phyloP scores from a whole-genome alignment of 2,113 vertebrate genomes.

The Acanthisitta chloris region DNA sequence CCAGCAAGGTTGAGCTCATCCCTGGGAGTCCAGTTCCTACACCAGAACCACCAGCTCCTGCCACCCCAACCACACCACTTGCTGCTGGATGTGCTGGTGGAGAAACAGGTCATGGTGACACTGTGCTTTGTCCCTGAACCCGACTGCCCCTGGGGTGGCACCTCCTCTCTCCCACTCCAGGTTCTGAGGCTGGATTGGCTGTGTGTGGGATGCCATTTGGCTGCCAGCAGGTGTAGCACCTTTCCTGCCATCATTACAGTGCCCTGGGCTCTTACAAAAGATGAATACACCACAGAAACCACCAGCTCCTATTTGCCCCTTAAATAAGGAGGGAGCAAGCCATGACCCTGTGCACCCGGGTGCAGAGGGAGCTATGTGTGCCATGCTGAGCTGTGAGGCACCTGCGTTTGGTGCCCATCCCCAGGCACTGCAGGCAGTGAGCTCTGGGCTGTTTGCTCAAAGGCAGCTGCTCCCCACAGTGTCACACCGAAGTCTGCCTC shows the following conservation, averaged over 20 bases:
- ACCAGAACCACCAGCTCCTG: not conserved
- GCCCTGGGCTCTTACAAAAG: not conserved
- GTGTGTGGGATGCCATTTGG: not conserved
- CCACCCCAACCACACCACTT: rapidly evolving
- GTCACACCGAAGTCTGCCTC: not conserved
- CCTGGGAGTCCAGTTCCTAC: not conserved
- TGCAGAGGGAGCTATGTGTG: not conserved
- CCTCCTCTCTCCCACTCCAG: not conserved
- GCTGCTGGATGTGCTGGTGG: not conserved
- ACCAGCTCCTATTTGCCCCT: not conserved
- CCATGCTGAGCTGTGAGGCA: not conserved
- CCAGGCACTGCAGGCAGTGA: not conserved
- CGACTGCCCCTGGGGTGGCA: not conserved
- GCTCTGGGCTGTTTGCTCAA: not conserved
- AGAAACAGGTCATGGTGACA: not conserved
- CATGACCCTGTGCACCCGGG: rapidly evolving
- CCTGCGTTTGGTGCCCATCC: not conserved
- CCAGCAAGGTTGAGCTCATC: not conserved
- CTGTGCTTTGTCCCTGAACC: rapidly evolving
- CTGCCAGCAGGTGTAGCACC: not conserved
- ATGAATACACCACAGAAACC: not conserved
- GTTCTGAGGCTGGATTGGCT: not conserved
- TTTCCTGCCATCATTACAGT: not conserved
- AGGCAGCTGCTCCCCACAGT: not conserved
- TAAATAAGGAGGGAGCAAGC: not conserved